Base-by-base conservation (phyloP, 2,888 invertebrate genomes). In the Caenorhabditis japonica region DNA sequence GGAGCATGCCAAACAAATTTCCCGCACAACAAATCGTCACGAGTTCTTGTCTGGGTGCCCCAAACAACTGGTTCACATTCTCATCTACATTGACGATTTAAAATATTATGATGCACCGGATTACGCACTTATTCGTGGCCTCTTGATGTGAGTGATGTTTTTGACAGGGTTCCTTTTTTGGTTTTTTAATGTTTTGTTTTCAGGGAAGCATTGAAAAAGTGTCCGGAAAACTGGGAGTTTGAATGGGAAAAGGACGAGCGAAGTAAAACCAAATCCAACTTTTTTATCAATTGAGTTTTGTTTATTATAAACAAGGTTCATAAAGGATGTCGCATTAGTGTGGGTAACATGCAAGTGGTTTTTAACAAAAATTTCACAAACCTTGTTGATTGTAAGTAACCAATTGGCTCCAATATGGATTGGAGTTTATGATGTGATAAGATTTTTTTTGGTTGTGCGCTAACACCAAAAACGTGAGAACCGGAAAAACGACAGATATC, bases 1-100 rank as follows among this genome's bases (percentile, higher is more conserved):
- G 38, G 68, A 64, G 23, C 64, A 70, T 47, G 49, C 55, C 27
- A 75, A 71, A 52, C 66, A 70, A 53, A 15, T 47, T 13, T 72
- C 70, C 15, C 52, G 69, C 43, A 76, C 68, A 17, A 34, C 52
- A 53, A 72, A 56, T 21, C 47, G 73, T 19, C 52, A 46, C 7
- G 77, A 80, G 36, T 73, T 83, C 17, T 69, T 82, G 21, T 79
- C 79, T 25, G 81, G 83, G 15, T 83, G 83, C 55, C 83, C 84
- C 12, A 79, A 79, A 52, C 75, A 83, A 51, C 75, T 80, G 49
- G 51, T 83, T 17, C 72, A 82, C 34, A 61, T 74, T 23, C 46
- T 80, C 25, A 27, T 56, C 17, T 76, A 72, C 58, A 56, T 77
- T 25, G 77, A 81, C 64, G 36, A 23, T 36, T 64, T 74, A 13